Evolutionary conservation across 2,888 invertebrate species (phyloP).

Genomic region (Pseudococcus viburni): DNA sequence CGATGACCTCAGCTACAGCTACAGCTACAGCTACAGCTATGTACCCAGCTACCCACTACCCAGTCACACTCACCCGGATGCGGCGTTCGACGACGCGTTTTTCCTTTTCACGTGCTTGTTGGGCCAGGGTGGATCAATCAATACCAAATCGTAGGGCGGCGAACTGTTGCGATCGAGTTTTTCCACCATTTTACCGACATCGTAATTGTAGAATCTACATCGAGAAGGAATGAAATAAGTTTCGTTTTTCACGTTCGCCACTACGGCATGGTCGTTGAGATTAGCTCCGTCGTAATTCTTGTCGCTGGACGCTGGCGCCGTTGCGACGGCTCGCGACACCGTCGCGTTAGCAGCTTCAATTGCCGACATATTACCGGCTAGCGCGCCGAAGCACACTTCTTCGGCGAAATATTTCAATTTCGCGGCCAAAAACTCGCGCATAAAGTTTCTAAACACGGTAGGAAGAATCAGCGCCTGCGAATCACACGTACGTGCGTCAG

Average conservation of each 20-base stretch:
- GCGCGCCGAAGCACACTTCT: neutral
- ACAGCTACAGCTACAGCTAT: no score
- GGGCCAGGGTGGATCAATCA: constrained; percentile 97
- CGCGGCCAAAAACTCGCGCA: neutral
- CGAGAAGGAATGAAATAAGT: constrained; percentile 78
- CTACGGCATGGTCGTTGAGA: neutral
- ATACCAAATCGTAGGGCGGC: constrained; percentile 81
- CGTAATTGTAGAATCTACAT: constrained; percentile 79
- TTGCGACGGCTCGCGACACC: neutral
- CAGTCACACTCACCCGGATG: constrained; percentile 77
- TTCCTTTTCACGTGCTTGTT: constrained; percentile 93
- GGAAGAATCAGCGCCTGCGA: neutral
- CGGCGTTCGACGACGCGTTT: constrained; percentile 75
- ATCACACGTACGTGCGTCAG: no score
- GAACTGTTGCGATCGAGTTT: constrained; percentile 74
- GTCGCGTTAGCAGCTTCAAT: neutral
- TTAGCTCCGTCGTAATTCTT: constrained; percentile 23
- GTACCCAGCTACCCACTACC: no score
- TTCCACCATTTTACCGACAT: constrained; percentile 72
- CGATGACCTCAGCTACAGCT: no score
- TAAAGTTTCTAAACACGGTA: neutral
- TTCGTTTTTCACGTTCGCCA: neutral
- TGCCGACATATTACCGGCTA: neutral
- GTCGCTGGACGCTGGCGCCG: neutral
- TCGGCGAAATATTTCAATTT: neutral